Evolutionary conservation across 2,797 vertebrate species (phyloP).

Genomic region (Danio tinwini): DNA sequence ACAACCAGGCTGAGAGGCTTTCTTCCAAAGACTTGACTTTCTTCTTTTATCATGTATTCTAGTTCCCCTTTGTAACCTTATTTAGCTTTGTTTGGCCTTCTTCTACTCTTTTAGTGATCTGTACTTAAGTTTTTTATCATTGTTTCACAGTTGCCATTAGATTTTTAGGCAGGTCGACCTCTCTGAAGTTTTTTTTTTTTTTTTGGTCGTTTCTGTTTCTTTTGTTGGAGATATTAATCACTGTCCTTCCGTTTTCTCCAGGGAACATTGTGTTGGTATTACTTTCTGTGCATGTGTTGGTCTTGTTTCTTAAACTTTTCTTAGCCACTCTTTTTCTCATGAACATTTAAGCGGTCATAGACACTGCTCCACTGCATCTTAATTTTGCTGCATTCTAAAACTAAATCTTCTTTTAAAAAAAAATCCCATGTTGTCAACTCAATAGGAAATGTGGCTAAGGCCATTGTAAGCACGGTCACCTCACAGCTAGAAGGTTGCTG

Average conservation of each 20-base stretch:
- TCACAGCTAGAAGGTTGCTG: too few species aligned
- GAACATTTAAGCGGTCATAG: background rate
- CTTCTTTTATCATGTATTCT: background rate
- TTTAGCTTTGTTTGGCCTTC: background rate
- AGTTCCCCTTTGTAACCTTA: background rate
- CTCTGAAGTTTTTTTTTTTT: background rate
- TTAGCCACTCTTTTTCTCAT: background rate
- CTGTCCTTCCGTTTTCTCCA: conserved; percentile 23
- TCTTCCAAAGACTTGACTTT: background rate
- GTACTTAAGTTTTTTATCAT: conserved; percentile 31
- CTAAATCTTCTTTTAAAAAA: too few species aligned
- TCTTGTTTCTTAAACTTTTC: background rate
- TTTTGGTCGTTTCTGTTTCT: background rate
- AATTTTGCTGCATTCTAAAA: background rate
- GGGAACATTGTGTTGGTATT: conserved; percentile 21
- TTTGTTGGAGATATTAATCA: conserved; percentile 45
- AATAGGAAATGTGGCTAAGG: too few species aligned
- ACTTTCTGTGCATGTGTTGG: conserved; percentile 2
- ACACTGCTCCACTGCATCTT: background rate
- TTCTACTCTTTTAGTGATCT: background rate
- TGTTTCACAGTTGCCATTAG: conserved; percentile 30
- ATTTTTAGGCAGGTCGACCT: conserved; percentile 7
- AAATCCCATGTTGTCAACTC: too few species aligned
- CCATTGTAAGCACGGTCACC: too few species aligned
- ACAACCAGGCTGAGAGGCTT: background rate